phyloP scores from a whole-genome alignment of 1,140 invertebrate species.

The Halictus rubicundus region DNA sequence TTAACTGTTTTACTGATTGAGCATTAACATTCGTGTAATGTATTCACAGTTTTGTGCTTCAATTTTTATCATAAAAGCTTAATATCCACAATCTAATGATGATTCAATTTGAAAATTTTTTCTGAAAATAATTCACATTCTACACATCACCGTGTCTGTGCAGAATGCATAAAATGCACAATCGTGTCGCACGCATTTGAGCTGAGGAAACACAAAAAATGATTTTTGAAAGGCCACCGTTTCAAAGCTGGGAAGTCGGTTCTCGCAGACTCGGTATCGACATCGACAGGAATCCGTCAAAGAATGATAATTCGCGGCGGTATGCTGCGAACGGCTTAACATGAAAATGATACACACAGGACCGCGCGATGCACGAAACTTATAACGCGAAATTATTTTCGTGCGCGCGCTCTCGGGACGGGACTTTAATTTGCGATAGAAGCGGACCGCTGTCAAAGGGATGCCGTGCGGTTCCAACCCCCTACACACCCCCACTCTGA shows the following conservation, averaged over 20 bases:
- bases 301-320: slow-evolving; percentile 55
- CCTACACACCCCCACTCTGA: neutral
- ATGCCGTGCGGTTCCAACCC: slow-evolving; percentile 37
- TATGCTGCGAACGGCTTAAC: slow-evolving; percentile 37
- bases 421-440: slow-evolving; percentile 68
- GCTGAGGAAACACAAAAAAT: neutral
- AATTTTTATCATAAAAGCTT: no score
- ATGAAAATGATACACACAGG: slow-evolving; percentile 29
- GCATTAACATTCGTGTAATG: no score
- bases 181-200: no score
- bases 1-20: no score
- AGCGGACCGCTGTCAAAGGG: slow-evolving; percentile 63
- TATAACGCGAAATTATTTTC: slow-evolving; percentile 59
- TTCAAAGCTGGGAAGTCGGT: neutral
- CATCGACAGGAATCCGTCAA: neutral
- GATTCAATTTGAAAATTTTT: no score
- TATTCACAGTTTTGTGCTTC: no score
- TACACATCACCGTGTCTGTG: no score
- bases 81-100: no score
- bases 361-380: slow-evolving; percentile 29
- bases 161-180: no score
- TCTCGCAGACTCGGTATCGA: neutral
- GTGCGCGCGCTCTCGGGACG: slow-evolving; percentile 36
- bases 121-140: no score
- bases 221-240: neutral